Evolutionary conservation across 2,888 invertebrate genomes (phyloP), one percentile per base, ranked within the genome.

Genomic region (Junonia oenone): DNA sequence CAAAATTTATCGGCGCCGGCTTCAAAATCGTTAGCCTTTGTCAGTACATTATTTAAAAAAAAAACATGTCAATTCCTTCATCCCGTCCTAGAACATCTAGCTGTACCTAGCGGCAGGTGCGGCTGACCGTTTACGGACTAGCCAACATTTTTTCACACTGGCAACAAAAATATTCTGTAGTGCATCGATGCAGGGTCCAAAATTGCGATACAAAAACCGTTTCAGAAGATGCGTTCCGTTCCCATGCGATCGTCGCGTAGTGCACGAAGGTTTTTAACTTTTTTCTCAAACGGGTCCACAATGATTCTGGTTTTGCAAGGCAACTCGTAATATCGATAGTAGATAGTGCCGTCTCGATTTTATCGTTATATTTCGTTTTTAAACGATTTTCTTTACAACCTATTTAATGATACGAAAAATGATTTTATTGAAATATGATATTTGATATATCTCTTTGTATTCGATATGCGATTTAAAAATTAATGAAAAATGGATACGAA

Each of bases 271-370:
- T 73, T 76, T 72, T 65, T 66, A 68, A 69, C 70, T 74, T 73
- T 78, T 80, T 79, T 82, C 73, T 76, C 72, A 83, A 83, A 85
- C 90, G 81, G 77, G 90, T 87, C 83, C 83, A 84, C 88, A 82
- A 82, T 80, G 79, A 84, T 89, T 89, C 89, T 87, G 88, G 89
- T 88, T 89, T 83, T 78, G 83, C 88, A 81, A 85, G 83, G 75
- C 75, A 77, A 83, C 80, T 82, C 72, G 80, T 79, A 82, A 76
- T 79, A 79, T 72, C 79, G 81, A 80, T 82, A 77, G 73, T 75
- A 69, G 75, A 83, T 81, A 78, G 75, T 78, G 69, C 72, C 71
- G 67, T 72, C 72, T 76, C 71, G 75, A 79, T 82, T 73, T 72
- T 76, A 77, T 77, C 70, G 65, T 69, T 65, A 63, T 64, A 61